Evolutionary conservation across 2,113 vertebrate genomes (phyloP), one percentile per base, ranked within the genome.

Genomic region (Cygnus buccinator): DNA sequence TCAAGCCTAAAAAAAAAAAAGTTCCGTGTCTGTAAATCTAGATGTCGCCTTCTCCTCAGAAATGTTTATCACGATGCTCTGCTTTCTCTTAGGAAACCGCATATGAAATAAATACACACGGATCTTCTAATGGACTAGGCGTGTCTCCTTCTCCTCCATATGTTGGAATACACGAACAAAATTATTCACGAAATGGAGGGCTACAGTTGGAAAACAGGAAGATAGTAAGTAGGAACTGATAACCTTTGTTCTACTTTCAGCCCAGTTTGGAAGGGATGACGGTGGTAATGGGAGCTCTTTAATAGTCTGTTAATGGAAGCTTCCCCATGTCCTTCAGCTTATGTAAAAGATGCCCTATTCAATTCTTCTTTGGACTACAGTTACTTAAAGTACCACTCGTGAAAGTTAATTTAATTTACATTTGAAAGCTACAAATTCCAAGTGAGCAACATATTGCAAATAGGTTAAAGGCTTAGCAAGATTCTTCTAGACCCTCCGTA

Each of bases 1-100:
- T 66, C 90, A 95, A 65, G 87, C 77, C 73, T 55, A 11, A 68
- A 89, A 94, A 96, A 92, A 67, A 89, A 94, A 96, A 93, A 89
- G 86, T 91, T 93, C 84, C 39, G 74, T 4, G 28, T 55, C 73
- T 82, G 84, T 57, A 93, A 93, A 95, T 70, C 89, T 81, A 85
- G 66, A 81, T 82, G 89, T 70, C 21, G 37, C 35, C 70, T 68
- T 92, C 66, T 67, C 85, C 88, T 89, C 76, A 50, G 86, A 78
- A 94, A 61, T 14, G 76, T 65, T 92, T 81, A 94, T 81, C 91
- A 39, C 54, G 78, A 54, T 1, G 2, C 62, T 79, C 73, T 37
- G 48, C 65, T 89, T 52, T 41, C 71, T 50, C 84, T 87, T 26
- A 73, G 80, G 84, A 87, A 94, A 70, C 48, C 29, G 26, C 35